Evolutionary conservation across 2,888 invertebrate genomes (phyloP).

Genomic region (Chrysomela aeneicollis): DNA sequence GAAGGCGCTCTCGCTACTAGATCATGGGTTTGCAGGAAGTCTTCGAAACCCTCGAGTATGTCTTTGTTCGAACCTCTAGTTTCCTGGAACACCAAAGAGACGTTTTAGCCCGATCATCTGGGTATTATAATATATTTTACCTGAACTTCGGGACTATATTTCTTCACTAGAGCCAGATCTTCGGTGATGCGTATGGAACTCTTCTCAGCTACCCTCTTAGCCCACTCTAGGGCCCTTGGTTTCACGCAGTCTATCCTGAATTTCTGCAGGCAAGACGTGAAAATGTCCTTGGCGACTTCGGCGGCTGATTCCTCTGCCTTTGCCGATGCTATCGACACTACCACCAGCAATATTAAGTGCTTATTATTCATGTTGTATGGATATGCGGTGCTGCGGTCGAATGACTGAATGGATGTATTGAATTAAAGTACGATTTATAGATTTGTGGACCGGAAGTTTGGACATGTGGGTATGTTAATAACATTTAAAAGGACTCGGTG

Average conservation of each 20-base stretch:
- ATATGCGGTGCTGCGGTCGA: conserved; percentile 26
- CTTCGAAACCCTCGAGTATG: conserved; percentile 77
- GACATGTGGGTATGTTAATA: conserved; percentile 24
- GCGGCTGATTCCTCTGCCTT: conserved; percentile 64
- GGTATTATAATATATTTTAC: too few species aligned
- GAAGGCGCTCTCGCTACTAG: conserved; percentile 78
- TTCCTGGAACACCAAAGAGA: conserved; percentile 57
- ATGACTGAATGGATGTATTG: conserved; percentile 24
- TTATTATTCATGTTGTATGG: conserved; percentile 25
- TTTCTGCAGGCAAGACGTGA: conserved; percentile 72
- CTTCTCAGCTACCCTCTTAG: conserved; percentile 71
- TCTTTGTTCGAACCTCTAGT: conserved; percentile 65
- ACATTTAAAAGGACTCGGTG: conserved; percentile 1
- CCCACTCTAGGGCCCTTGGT: conserved; percentile 79
- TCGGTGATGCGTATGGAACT: conserved; percentile 79
- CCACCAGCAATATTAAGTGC: conserved; percentile 2
- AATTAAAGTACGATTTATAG: conserved; percentile 31
- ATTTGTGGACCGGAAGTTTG: conserved; percentile 29
- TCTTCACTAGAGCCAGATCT: conserved; percentile 76
- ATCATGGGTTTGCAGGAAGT: conserved; percentile 79
- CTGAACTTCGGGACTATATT: conserved; percentile 59
- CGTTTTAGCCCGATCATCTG: too few species aligned
- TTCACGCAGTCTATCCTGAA: conserved; percentile 78
- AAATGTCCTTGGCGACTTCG: conserved; percentile 71
- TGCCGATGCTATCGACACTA: conserved; percentile 27